phyloP scores from a whole-genome alignment of 2,113 vertebrate species.

The Thinocorus orbignyianus region DNA sequence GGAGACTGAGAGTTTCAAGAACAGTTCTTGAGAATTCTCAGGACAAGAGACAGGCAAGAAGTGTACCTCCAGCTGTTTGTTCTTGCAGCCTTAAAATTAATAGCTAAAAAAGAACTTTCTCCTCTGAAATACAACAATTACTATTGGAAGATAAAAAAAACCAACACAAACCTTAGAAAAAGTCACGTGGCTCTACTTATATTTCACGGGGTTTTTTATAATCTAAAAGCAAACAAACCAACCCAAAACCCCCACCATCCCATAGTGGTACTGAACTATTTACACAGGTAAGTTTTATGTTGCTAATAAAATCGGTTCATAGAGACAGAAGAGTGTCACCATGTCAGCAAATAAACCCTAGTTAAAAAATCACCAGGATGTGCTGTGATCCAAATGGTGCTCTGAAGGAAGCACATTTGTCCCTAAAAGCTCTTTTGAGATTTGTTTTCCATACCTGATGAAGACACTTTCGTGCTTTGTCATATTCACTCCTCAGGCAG shows the following conservation, averaged over 20 bases:
- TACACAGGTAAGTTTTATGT: background rate
- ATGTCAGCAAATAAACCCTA: background rate
- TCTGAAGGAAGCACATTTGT: background rate
- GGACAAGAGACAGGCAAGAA: background rate
- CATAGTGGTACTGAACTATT: background rate
- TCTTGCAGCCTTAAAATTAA: background rate
- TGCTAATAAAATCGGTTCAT: background rate
- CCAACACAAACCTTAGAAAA: background rate
- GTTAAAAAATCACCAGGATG: background rate
- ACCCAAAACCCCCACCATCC: background rate
- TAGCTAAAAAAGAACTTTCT: background rate
- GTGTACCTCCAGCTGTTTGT: background rate
- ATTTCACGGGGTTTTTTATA: background rate
- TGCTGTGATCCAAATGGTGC: background rate
- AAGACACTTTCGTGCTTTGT: slow-evolving; percentile 96
- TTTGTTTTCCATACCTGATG: slow-evolving; percentile 84
- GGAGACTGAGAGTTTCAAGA: background rate
- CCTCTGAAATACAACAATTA: background rate
- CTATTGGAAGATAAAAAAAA: background rate
- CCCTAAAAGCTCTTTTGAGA: background rate
- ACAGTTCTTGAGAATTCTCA: background rate
- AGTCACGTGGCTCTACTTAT: background rate
- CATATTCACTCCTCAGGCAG: slow-evolving; percentile 95
- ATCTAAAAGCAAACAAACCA: background rate
- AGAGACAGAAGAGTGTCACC: background rate